Evolutionary conservation across 2,113 vertebrate species (phyloP).

Genomic region (Nannobrachium achirus): DNA sequence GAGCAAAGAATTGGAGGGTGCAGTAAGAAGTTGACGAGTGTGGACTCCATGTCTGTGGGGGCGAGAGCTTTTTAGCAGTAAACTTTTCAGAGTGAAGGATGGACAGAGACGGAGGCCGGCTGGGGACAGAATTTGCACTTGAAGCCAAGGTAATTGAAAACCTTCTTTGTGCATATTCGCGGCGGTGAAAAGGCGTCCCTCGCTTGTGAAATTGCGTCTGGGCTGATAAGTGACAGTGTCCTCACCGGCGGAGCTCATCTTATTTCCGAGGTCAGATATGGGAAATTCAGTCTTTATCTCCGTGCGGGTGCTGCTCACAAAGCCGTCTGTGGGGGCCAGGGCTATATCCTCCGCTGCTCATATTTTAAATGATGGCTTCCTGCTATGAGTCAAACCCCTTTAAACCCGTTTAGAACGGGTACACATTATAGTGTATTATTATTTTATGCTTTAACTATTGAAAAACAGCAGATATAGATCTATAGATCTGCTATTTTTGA

Average conservation of each 20-base stretch:
- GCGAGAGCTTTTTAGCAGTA: not conserved
- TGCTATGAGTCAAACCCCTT: not conserved
- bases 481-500: too few relatives aligned
- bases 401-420: too few relatives aligned
- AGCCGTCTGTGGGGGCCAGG: not conserved
- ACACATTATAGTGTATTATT: too few relatives aligned
- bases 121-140: not conserved
- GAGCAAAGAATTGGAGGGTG: not conserved
- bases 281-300: not conserved
- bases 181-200: not conserved
- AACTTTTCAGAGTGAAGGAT: not conserved
- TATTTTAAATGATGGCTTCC: not conserved
- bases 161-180: slow-evolving; percentile 8
- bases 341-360: not conserved
- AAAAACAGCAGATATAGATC: too few relatives aligned
- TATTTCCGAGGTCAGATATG: slow-evolving; percentile 17
- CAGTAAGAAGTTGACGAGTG: not conserved
- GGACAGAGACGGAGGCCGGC: not conserved
- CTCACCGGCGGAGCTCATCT: not conserved
- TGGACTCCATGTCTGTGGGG: not conserved
- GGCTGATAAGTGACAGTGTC: slow-evolving; percentile 22
- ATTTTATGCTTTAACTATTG: too few relatives aligned
- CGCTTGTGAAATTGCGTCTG: slow-evolving; percentile 20
- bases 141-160: slow-evolving; percentile 3
- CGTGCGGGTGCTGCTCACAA: not conserved